Conservation (phyloP, 1,140 invertebrate species). For the Drosophila pandora region DNA sequence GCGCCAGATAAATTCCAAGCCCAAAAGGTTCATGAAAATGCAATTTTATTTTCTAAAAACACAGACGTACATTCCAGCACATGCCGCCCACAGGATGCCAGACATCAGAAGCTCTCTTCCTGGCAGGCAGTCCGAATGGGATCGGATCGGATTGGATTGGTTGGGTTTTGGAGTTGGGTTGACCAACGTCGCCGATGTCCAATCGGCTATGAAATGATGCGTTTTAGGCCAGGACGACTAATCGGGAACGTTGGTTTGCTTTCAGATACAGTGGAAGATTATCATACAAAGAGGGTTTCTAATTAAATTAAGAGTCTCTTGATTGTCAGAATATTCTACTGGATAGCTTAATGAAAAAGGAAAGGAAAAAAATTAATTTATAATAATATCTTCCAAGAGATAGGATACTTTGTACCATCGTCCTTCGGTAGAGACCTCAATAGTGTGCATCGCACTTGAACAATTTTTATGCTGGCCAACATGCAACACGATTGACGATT, state of each 20-base stretch:
- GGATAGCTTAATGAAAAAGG: background rate
- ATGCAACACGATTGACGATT: constrained; percentile 74
- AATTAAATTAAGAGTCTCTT: background rate
- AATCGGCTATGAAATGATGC: constrained; percentile 79
- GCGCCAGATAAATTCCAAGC: constrained; percentile 74
- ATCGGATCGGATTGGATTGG: constrained; percentile 23
- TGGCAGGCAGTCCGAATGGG: constrained; percentile 20
- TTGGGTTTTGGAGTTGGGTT: constrained; percentile 25
- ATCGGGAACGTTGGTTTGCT: constrained; percentile 57
- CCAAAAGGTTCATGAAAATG: constrained; percentile 81
- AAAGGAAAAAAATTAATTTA: background rate
- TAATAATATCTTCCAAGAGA: too few relatives aligned
- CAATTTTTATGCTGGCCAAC: constrained; percentile 60
- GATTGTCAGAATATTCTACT: too few relatives aligned
- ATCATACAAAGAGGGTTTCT: too few relatives aligned
- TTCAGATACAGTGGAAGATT: constrained; percentile 28
- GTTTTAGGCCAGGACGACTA: constrained; percentile 62
- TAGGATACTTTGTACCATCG: background rate
- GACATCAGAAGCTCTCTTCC: constrained; percentile 42
- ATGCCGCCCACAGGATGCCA: constrained; percentile 41
- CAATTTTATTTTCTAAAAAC: constrained; percentile 82
- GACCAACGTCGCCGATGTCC: constrained; percentile 67
- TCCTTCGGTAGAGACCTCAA: constrained; percentile 26
- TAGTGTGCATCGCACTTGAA: constrained; percentile 56
- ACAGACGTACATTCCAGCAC: constrained; percentile 61